Evolutionary conservation across 2,113 vertebrate genomes (phyloP).

Genomic region (Butorides virescens): DNA sequence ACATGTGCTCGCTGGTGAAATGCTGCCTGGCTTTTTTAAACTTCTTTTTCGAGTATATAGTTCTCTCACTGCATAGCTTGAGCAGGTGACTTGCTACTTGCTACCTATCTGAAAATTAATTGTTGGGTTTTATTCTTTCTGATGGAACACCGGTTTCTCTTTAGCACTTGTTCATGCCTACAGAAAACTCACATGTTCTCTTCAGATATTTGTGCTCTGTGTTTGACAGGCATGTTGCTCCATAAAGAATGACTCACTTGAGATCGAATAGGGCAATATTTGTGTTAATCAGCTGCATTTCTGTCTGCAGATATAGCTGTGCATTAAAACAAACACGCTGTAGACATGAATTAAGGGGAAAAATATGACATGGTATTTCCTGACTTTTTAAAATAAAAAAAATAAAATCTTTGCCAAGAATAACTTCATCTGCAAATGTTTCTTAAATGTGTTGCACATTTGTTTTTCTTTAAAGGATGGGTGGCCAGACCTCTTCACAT

Average conservation of each 20-base stretch:
- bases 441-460: slow-evolving; percentile 22
- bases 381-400: not conserved
- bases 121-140: not conserved
- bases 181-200: not conserved
- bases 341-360: slow-evolving; percentile 6
- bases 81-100: not conserved
- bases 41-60: not conserved
- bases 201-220: not conserved
- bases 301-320: not conserved
- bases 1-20: not conserved
- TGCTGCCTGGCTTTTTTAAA: not conserved
- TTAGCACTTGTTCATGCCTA: not conserved
- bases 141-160: not conserved
- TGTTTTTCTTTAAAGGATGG: slow-evolving; percentile 38
- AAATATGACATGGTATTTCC: slow-evolving; percentile 22
- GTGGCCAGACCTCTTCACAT: slow-evolving; percentile 18
- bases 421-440: slow-evolving; percentile 31
- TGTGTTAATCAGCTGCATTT: slow-evolving; percentile 15
- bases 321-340: not conserved
- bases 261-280: not conserved
- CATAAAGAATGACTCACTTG: not conserved
- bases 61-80: not conserved
- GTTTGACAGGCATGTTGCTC: not conserved
- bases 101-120: not conserved
- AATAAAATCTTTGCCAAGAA: not conserved